Base-by-base conservation (phyloP, 2,797 vertebrate genomes). In the Chiroxiphia lanceolata region DNA sequence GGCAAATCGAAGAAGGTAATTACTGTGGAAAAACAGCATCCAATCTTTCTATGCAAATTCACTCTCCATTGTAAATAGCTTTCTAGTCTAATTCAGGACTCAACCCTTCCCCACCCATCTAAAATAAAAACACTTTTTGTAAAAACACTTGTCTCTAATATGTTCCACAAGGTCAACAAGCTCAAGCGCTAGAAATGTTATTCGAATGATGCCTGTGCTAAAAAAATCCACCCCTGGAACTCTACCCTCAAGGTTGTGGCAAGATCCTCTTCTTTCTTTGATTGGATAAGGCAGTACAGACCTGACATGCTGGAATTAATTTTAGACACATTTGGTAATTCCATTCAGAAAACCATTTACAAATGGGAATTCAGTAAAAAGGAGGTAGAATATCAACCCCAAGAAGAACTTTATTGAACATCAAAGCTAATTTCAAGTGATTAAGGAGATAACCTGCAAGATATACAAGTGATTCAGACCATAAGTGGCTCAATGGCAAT, bases 141-240 rank as follows among this genome's bases (percentile, higher is more conserved):
- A 95, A 95, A 95, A 33, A 93, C 0, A 3, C 38, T 83, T 56
- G 18, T 42, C 63, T 76, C 34, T 79, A 68, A 48, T 50, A 31
- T 23, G 29, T 65, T 87, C 47, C 75, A 90, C 70, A 82, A 79
- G 14, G 67, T 87, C 86, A 96, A 89, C 51, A 80, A 90, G 79
- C 61, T 85, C 33, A 70, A 76, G 44, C 8, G 60, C 33, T 59
- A 70, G 33, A 42, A 63, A 89, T n/a, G 31, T 56, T 53, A 71
- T 1, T 87, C 59, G 23, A 36, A 90, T 40, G 31, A 87, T 64
- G 48, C 7, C 51, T 56, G 79, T 1, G 4, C 16, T 63, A 59
- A 93, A 87, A 90, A 75, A 47, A 59, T n/a, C 31, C 59, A 82
- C 19, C 12, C 51, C 33, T 3, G 1, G 9, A 89, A 77, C 23